Base-by-base conservation (phyloP, 2,113 vertebrate genomes). In the Oncorhynchus kisutch region DNA sequence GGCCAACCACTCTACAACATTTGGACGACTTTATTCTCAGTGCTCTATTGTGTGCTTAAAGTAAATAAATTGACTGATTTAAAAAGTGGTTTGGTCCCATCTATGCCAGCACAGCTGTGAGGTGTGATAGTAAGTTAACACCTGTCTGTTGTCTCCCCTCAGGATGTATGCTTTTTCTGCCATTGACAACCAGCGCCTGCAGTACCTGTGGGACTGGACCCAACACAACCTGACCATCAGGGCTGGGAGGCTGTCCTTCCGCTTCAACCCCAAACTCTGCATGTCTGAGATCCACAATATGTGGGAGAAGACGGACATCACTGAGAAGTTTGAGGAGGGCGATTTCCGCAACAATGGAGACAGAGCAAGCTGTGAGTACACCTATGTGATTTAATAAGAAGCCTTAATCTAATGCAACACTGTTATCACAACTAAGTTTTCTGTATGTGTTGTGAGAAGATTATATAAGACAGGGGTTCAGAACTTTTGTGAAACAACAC, bases 151-250 rank as follows among this genome's bases (percentile, higher is more conserved):
- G 51, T 29, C 27, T 2, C 2, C 72, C 76, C 39, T 31, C 80
- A 99, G 97, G 83, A 94, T 95, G 86, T 99, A 99, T 4, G 94
- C 97, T 2, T 99, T 99, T 92, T 96, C 95, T 0, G 96, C 95
- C 60, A 91, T 98, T 29, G 95, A 99, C 90, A 99, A 99, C 94
- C 96, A 98, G 88, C 94, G 99, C 87, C 86, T 99, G 71, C 96
- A 99, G 91, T 93, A 95, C 71, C 91, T 99, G 16, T 99, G 98
- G 98, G 96, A 99, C 91, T 99, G 97, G 97, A 95, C 85, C 82
- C 95, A 96, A 75, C 98, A 97, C 87, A 99, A 98, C 88, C 89
- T 99, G 90, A 98, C 97, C 1, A 95, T 99, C 89, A 93, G 88
- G 20, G 86, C 91, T 0, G 97, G 98, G 20, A 97, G 98, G 34